Evolutionary conservation across 2,888 invertebrate species (phyloP), one percentile per base, ranked within the genome.

Genomic region (Philhelius pedissequus): DNA sequence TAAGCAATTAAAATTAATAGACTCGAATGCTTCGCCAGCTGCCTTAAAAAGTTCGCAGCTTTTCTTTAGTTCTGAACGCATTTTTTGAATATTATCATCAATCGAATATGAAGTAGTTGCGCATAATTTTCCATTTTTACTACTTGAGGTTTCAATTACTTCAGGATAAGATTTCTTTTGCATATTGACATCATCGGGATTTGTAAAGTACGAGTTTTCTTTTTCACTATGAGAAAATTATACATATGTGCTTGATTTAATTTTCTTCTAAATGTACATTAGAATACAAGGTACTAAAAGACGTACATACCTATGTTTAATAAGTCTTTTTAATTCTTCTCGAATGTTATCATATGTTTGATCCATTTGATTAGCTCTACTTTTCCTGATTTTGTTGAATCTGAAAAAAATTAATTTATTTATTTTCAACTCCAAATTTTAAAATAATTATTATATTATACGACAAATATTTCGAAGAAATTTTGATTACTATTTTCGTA

Each of bases 1-100:
- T 3, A 91, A 86, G 11, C 86, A 75, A 4, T 86, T 60, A 64
- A 91, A 91, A 86, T 88, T 89, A 0, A 91, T 90, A 0, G 88
- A 87, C 43, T 89, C 88, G n/a, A 91, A 89, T 22, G 89, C 88
- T 45, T 89, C 88, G 3, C 89, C 88, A 64, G 91, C 88, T 3
- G 73, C 74, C 73, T 89, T 89, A 69, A 91, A 90, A 0, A 90
- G 83, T 11, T 90, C 87, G 68, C 89, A 90, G 76, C 90, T 90
- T 20, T 89, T 76, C n/a, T 87, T 87, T 4, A 91, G 80, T 40
- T 90, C 89, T 11, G 84, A 3, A 20, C 89, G 88, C 89, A 91
- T 89, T 75, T 87, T 88, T 25, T 89, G 87, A 64, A 91, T 77
- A 60, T 90, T 89, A 2, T 83, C 86, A 50, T 89, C 88, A 7